phyloP scores from a whole-genome alignment of 2,888 invertebrate genomes.

The Dynastes maya region DNA sequence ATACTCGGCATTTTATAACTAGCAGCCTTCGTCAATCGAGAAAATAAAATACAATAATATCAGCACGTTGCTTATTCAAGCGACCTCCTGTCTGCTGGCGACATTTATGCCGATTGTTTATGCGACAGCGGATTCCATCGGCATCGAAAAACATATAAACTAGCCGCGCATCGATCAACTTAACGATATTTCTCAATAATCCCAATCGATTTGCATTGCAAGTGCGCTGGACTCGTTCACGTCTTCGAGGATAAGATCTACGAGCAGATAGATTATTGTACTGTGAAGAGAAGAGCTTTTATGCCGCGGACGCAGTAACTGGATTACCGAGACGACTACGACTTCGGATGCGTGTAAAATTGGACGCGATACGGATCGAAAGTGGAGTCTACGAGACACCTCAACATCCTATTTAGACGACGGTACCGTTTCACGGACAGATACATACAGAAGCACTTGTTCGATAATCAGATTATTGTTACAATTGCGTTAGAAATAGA shows the following conservation, averaged over 20 bases:
- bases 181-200: slow-evolving; percentile 60
- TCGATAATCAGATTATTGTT: slow-evolving; percentile 33
- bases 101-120: slow-evolving; percentile 45
- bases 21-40: slow-evolving; percentile 30
- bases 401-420: slow-evolving; percentile 49
- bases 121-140: slow-evolving; percentile 44
- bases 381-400: slow-evolving; percentile 53
- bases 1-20: slow-evolving; percentile 6
- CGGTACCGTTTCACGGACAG: slow-evolving; percentile 29
- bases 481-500: slow-evolving; percentile 14
- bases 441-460: slow-evolving; percentile 38
- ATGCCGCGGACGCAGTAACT: slow-evolving; percentile 25
- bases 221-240: slow-evolving; percentile 58
- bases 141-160: slow-evolving; percentile 49
- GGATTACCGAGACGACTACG: slow-evolving; percentile 47
- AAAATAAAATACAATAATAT: slow-evolving; percentile 45
- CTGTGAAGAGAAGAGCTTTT: slow-evolving; percentile 22
- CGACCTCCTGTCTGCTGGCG: slow-evolving; percentile 31
- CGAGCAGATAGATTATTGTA: slow-evolving; percentile 46
- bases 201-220: slow-evolving; percentile 59
- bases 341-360: slow-evolving; percentile 46
- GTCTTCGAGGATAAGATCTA: slow-evolving; percentile 56
- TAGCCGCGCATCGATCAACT: slow-evolving; percentile 56
- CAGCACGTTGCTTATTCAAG: slow-evolving; percentile 22
- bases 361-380: slow-evolving; percentile 49